Evolutionary conservation across 2,888 invertebrate genomes (phyloP), one percentile per base, ranked within the genome.

Genomic region (Chrysina gloriosa): DNA sequence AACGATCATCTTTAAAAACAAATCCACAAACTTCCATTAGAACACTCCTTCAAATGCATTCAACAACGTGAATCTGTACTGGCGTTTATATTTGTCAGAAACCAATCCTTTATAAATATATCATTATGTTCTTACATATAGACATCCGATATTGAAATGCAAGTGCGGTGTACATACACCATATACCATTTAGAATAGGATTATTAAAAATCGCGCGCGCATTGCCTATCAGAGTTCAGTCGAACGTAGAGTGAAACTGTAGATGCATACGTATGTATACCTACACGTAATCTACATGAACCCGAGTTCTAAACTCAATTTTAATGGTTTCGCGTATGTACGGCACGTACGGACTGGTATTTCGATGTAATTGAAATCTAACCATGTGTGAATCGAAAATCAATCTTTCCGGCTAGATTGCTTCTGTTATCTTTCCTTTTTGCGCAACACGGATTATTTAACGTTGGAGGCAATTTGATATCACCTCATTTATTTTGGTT

Each of bases 261-360:
- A 58, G 42, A 27, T 16, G 6, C 19, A 3, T 27, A 25, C 25
- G 39, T 58, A 21, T 58, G 11, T 2, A 9, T 31, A 3, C 14
- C 16, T 2, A 3, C 14, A 9, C 6, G 14, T 16, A 3, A 31
- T 14, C 14, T 52, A 31, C 29, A 2, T 11, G 25, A 25, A 42
- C 11, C 27, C n/a, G 42, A 9, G 34, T 36, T 36, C 36, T 36
- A 19, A 58, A 45, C 27, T 42, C 58, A 42, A 58, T 42, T 58
- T 58, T 42, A 58, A 58, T 42, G 23, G 42, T 42, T 58, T 58
- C 42, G 14, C 58, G 42, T 11, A 52, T 29, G 16, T 14, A 31
- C 25, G 9, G 9, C 6, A 14, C 11, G 16, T 21, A 29, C 42
- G 16, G 31, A 31, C 14, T 19, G 31, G 25, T 16, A 19, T 52